Conservation (phyloP, 2,888 invertebrate species). For the Mayetiola destructor region DNA sequence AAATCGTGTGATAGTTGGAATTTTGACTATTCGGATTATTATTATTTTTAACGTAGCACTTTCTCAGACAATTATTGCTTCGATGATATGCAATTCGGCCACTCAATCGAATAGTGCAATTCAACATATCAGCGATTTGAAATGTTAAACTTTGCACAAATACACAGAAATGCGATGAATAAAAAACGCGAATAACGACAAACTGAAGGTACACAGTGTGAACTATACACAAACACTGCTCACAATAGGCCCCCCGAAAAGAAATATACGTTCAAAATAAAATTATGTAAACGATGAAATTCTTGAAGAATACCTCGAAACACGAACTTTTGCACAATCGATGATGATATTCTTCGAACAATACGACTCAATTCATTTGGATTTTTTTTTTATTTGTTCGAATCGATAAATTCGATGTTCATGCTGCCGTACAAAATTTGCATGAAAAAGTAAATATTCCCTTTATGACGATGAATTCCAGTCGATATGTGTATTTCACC, state of each 20-base stretch:
- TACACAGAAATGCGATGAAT: not conserved
- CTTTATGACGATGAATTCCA: not conserved
- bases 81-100: constrained; percentile 6
- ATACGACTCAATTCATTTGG: not conserved
- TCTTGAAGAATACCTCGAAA: not conserved
- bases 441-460: too few species aligned
- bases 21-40: not conserved
- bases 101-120: constrained; percentile 2
- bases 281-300: not conserved
- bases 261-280: not conserved
- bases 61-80: constrained; percentile 9
- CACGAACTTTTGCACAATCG: not conserved
- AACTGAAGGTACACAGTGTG: not conserved
- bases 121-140: constrained; percentile 9
- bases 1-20: too few species aligned
- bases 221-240: not conserved
- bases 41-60: constrained; percentile 10
- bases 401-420: too few species aligned
- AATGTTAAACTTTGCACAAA: not conserved
- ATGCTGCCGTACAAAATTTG: too few species aligned
- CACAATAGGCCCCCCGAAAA: not conserved
- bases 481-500: not conserved
- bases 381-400: not conserved
- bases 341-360: not conserved
- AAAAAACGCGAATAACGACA: not conserved